phyloP scores from a whole-genome alignment of 2,797 vertebrate species.

The Sphenodon punctatus region DNA sequence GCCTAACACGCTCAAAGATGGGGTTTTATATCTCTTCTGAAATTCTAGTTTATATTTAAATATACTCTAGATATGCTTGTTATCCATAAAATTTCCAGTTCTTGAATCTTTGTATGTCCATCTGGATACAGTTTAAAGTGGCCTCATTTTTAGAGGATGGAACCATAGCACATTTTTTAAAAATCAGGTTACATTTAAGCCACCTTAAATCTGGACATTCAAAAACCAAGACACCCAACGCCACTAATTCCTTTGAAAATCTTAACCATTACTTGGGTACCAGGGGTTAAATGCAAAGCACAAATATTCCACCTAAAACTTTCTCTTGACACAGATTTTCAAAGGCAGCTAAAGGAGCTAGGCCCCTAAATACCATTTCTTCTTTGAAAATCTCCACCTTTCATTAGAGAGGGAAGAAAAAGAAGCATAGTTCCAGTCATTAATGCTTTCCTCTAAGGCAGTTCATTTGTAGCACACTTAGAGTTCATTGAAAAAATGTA shows the following conservation, averaged over 20 bases:
- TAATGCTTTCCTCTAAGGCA: neutral
- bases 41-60: neutral
- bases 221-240: neutral
- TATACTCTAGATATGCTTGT: neutral
- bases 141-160: too few species aligned
- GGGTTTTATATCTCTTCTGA: too few species aligned
- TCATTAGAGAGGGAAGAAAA: neutral
- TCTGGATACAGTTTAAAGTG: too few species aligned
- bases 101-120: too few species aligned
- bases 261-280: neutral
- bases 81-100: too few species aligned
- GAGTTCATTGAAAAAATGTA: neutral
- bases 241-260: neutral
- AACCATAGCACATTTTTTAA: neutral
- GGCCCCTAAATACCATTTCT: too few species aligned
- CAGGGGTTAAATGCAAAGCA: neutral
- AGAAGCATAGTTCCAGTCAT: neutral
- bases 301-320: too few species aligned
- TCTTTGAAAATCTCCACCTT: too few species aligned
- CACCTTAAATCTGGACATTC: neutral
- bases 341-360: too few species aligned
- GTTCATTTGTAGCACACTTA: neutral
- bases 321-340: too few species aligned
- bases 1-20: too few species aligned
- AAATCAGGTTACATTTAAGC: neutral